Base-by-base conservation (phyloP, 2,888 invertebrate genomes). In the Gortyna flavago region DNA sequence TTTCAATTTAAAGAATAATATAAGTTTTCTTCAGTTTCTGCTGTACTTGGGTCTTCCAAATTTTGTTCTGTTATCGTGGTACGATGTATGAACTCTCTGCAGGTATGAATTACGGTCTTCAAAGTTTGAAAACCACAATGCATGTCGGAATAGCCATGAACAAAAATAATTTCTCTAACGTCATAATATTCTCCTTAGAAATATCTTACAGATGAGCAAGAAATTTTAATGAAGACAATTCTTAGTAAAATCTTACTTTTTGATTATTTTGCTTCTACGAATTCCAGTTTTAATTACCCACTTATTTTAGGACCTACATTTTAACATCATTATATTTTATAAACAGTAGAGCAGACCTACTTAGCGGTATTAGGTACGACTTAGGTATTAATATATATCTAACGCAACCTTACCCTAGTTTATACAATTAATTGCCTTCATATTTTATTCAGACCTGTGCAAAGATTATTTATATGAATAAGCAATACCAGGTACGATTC, bases 391-490 rank as follows among this genome's bases (percentile, higher is more conserved):
- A n/a, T n/a, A n/a, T 35, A 35, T 9, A 6, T 38, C n/a, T 66
- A 41, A 41, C 11, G 29, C 11, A 6, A 21, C 11, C 18, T 18
- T 66, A 18, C 21, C 18, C 21, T 41, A 66, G 41, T 66, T 66
- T 11, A 41, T 29, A 29, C 21, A 29, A 66, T 66, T 18, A n/a
- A 62, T 25, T 18, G 32, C 9, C 25, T 57, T 79, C 18, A 59
- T 61, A 59, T 51, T 51, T 51, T 8, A 64, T n/a, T 48, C n/a
- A 21, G 5, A 72, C 25, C 11, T 48, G 21, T 51, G 13, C 81
- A 74, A 65, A 54, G 6, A n/a, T 61, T 68, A 29, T 32, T 61
- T 68, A 29, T 32, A 48, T 38, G 35, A 82, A 67, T 41, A 72
- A 44, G 25, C 21, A 67, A 44, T 18, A n/a, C n/a, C n/a, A n/a